Evolutionary conservation across 1,140 invertebrate genomes (phyloP), one percentile per base, ranked within the genome.

Genomic region (Macrobrachium nipponense): DNA sequence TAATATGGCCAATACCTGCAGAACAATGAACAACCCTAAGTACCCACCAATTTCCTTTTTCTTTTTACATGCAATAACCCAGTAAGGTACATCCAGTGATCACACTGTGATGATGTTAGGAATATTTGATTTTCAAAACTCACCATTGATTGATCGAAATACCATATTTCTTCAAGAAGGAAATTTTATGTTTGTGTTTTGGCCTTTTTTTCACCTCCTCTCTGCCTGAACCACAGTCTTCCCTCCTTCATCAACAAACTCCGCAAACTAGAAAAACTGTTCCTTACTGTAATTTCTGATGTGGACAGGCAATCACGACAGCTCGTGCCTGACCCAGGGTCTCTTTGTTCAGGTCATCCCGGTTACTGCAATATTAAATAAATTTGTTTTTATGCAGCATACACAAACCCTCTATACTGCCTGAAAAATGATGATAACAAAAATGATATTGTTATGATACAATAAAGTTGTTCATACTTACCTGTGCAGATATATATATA

Each of bases 151-250:
- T 99, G 8, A 98, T 95, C 91, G 96, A 95, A 88, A 99, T 97
- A 18, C 98, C 98, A 92, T 95, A 99, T n/a, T 91, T 99, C 96
- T 91, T 99, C 98, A 8, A 99, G 91, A 72, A 99, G 94, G 92
- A 98, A 99, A 91, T n/a, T 99, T 99, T 0, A 99, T 96, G 91
- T 99, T 99, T 23, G 97, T 98, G 61, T n/a, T n/a, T 88, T 81
- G 23, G 88, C 88, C 60, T 88, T 88, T 77, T 95, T 94, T 91
- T 98, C 97, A 3, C 97, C 97, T 1, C 97, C 97, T 92, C 0
- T 95, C 95, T 85, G 98, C 93, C 88, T 92, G 0, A 99, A 95
- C 61, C 99, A 92, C 1, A 99, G 92, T 87, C 95, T 95, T 66
- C 98, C 97, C 8, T n/a, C 97, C 97, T 82, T 93, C 92, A 87